phyloP scores from a whole-genome alignment of 2,797 vertebrate genomes.

The Peromyscus eremicus region DNA sequence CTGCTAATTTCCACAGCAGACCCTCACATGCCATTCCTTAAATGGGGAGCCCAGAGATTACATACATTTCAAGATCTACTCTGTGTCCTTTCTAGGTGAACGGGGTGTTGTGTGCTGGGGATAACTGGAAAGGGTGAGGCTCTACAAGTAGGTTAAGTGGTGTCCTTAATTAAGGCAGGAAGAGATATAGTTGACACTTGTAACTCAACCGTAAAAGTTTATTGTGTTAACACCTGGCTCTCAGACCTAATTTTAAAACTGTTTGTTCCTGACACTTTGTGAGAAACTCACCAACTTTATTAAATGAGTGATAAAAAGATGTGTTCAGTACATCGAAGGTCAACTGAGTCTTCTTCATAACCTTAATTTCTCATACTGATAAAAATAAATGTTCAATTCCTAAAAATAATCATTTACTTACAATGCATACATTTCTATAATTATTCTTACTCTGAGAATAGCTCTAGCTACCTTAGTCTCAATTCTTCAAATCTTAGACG shows the following conservation, averaged over 20 bases:
- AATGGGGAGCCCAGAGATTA: background rate
- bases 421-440: conserved; percentile 37
- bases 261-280: background rate
- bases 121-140: background rate
- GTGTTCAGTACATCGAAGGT: background rate
- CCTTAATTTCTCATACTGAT: background rate
- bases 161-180: conserved; percentile 65
- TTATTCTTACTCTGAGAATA: conserved; percentile 30
- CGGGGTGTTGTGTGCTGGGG: background rate
- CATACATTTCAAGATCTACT: background rate
- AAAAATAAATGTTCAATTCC: conserved; percentile 15
- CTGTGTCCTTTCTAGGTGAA: background rate
- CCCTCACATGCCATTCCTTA: conserved; percentile 66
- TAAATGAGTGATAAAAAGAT: conserved; percentile 39
- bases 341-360: background rate
- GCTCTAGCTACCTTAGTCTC: background rate
- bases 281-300: conserved; percentile 41
- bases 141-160: conserved; percentile 38
- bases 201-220: conserved; percentile 23
- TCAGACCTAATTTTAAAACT: conserved; percentile 61
- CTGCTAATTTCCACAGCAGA: background rate
- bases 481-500: conserved; percentile 43
- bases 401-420: conserved; percentile 34
- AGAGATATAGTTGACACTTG: conserved; percentile 37
- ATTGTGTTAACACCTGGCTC: background rate